These are phyloP conservation scores for Platyura marginata DNA, from an alignment of 1,140 invertebrate species.

Conservation along the genomic window DNA sequence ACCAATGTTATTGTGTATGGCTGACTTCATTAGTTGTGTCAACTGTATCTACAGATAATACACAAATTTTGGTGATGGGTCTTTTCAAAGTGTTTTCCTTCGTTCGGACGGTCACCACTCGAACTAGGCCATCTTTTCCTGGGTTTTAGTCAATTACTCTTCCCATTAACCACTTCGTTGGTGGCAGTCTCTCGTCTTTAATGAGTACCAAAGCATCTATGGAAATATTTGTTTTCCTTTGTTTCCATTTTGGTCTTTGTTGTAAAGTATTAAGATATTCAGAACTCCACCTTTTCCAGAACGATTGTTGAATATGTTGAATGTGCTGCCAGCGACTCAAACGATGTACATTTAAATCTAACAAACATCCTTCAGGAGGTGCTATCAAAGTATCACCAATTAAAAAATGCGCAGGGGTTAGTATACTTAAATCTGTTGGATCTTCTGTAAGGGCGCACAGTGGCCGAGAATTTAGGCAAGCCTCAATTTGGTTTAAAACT, in stretches of 20 bases:
- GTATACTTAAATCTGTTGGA: too few relatives aligned
- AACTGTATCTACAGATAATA: too few relatives aligned
- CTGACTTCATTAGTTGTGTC: too few relatives aligned
- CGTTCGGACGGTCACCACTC: too few relatives aligned
- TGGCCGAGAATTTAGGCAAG: too few relatives aligned
- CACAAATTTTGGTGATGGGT: too few relatives aligned
- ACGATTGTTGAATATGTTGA: constrained; percentile 10
- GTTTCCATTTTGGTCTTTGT: constrained; percentile 11
- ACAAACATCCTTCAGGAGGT: constrained; percentile 1
- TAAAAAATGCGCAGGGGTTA: too few relatives aligned
- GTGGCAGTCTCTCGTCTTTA: constrained; percentile 8
- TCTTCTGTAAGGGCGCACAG: too few relatives aligned
- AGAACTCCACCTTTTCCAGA: constrained; percentile 12
- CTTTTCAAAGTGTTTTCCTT: too few relatives aligned
- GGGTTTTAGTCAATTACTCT: constrained; percentile 7
- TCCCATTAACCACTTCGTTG: constrained; percentile 9
- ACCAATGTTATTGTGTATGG: too few relatives aligned
- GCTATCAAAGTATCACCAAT: too few relatives aligned
- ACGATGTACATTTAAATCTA: not conserved
- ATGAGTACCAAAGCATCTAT: constrained; percentile 9
- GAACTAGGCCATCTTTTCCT: constrained; percentile 9
- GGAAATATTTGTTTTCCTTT: constrained; percentile 3
- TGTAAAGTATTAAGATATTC: constrained; percentile 15
- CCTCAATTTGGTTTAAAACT: too few relatives aligned
- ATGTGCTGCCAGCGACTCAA: constrained; percentile 9